Evolutionary conservation across 2,797 vertebrate species (phyloP).

Genomic region (Orestias chungarensis): DNA sequence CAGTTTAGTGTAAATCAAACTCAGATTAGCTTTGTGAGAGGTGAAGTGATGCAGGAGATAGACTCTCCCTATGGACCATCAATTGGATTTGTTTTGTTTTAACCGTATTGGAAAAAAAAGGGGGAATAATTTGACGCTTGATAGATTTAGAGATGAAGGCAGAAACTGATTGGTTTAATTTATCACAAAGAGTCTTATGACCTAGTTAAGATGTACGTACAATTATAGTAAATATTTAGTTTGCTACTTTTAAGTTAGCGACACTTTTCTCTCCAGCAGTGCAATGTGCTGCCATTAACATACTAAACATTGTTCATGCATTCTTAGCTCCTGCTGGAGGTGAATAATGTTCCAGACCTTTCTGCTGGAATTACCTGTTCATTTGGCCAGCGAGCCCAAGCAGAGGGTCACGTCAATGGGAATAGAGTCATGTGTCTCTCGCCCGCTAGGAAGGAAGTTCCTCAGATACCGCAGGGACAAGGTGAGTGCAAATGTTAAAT

Average conservation of each 20-base stretch:
- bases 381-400: constrained; percentile 88
- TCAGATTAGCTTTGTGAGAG: constrained; percentile 37
- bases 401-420: constrained; percentile 89
- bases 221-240: not conserved
- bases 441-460: constrained; percentile 88
- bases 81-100: constrained; percentile 34
- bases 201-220: not conserved
- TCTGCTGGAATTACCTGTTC: constrained; percentile 88
- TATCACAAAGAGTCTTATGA: not conserved
- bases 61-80: constrained; percentile 12
- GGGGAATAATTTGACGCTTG: constrained; percentile 18
- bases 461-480: constrained; percentile 88
- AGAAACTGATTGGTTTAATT: constrained; percentile 18
- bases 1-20: constrained; percentile 6
- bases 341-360: constrained; percentile 91
- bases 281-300: not conserved
- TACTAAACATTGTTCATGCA: not conserved
- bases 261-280: not conserved
- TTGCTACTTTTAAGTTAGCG: not conserved
- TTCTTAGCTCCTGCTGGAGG: constrained; percentile 86
- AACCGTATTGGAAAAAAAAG: constrained; percentile 10
- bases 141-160: constrained; percentile 14
- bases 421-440: constrained; percentile 90
- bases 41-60: constrained; percentile 7
- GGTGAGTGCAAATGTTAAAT: constrained; percentile 75